Base-by-base conservation (phyloP, 2,797 vertebrate species). In the Acanthurus lineatus region DNA sequence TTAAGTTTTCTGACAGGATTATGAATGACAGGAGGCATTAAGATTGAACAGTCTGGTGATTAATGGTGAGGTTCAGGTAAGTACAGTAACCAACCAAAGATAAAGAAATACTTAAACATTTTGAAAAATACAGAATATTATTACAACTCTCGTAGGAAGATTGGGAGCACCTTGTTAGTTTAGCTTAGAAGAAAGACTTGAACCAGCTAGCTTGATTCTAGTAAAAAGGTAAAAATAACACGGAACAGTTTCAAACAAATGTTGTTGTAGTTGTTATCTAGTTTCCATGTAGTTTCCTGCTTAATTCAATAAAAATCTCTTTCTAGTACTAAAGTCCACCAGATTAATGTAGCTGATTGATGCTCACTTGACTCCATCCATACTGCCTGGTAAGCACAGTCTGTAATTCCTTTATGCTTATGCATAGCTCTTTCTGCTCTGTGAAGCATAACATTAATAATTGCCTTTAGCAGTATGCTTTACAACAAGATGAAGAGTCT, bases 371-470 rank as follows among this genome's bases (percentile, higher is more conserved):
- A 71, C 60, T 64, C 14, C 52, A 35, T 76, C 59, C 56, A 72
- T 61, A 65, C 40, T 60, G 61, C 53, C 63, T 58, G 48, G 28
- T 74, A 75, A 79, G 73, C 63, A 59, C 15, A 17, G 22, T 64
- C 83, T 76, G 56, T 44, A 40, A 69, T 80, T 77, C 59, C 6
- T 76, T 81, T 76, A 68, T 84, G 73, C 61, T 35, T 68, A 80
- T 72, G 54, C 70, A 56, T 58, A 60, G 70, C 73, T 51, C 71
- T 77, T 73, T 75, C 63, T 82, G 82, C 84, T 87, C 76, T 42
- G 69, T 60, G 69, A 52, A 86, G 81, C 81, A 71, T 14, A 76
- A 72, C 62, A 11, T 53, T 45, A 79, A 74, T 72, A 69, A 74
- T 69, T 82, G n/a, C 51, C 56, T 35, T 67, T 52, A 73, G 72